Conservation (phyloP, 2,888 invertebrate species). For the Rotaria magnacalcarata region DNA sequence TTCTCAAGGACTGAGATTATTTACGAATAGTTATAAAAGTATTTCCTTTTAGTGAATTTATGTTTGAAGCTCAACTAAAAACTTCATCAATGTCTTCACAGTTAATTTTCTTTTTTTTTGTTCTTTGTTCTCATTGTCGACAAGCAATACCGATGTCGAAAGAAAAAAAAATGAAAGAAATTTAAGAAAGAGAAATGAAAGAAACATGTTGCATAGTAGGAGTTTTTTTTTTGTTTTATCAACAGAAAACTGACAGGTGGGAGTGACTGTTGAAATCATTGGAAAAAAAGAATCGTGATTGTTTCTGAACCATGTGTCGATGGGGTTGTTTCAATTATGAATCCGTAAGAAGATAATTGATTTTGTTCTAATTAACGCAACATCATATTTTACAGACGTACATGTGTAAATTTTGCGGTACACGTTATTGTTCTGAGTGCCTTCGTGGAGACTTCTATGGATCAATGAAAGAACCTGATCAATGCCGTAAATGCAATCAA, state of each 20-base stretch:
- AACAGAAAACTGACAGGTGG: neutral
- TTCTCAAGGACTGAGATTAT: neutral
- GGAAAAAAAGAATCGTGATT: neutral
- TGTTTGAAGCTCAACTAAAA: neutral
- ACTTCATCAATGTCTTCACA: neutral
- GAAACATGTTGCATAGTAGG: neutral
- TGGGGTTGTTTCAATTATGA: slow-evolving; percentile 23
- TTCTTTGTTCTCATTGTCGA: neutral
- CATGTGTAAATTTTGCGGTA: slow-evolving; percentile 59
- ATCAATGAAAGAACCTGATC: slow-evolving; percentile 52
- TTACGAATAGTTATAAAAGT: too few relatives aligned
- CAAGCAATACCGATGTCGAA: neutral
- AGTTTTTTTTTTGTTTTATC: neutral
- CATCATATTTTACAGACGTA: slow-evolving; percentile 51
- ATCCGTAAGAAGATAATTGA: neutral
- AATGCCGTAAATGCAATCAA: slow-evolving; percentile 56
- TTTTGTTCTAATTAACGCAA: neutral
- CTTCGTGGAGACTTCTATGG: slow-evolving; percentile 54
- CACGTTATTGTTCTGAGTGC: slow-evolving; percentile 56
- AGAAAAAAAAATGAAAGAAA: neutral
- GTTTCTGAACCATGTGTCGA: slow-evolving; percentile 10
- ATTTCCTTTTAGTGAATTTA: neutral
- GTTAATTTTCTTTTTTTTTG: neutral
- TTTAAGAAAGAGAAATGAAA: neutral
- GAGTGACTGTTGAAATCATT: neutral